Evolutionary conservation across 2,888 invertebrate genomes (phyloP).

Genomic region (Lingula anatina): DNA sequence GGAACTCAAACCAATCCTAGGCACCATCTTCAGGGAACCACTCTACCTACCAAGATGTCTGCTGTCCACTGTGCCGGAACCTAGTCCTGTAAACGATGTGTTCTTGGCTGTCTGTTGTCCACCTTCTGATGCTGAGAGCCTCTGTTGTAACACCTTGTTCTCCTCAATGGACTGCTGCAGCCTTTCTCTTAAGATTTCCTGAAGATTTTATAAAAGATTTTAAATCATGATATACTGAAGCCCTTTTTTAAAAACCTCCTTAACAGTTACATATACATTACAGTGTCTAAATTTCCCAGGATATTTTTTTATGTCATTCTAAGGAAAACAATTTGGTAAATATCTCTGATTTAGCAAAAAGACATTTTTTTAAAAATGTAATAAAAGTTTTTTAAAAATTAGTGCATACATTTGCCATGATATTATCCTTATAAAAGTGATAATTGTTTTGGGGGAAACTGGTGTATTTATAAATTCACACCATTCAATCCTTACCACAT

Average conservation of each 20-base stretch:
- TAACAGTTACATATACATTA: background rate
- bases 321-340: no score
- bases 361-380: no score
- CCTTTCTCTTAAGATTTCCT: slow-evolving; percentile 37
- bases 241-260: background rate
- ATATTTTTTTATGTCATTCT: no score
- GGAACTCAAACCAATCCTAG: no score
- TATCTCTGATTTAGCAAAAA: no score
- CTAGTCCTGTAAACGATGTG: slow-evolving; percentile 8
- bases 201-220: slow-evolving; percentile 6
- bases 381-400: no score
- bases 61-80: slow-evolving; percentile 14
- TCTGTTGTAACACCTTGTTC: slow-evolving; percentile 31
- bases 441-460: no score
- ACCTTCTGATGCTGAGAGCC: slow-evolving; percentile 19
- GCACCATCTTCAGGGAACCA: no score
- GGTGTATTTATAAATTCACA: no score
- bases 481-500: slow-evolving; percentile 23
- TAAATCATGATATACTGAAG: background rate
- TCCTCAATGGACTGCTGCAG: slow-evolving; percentile 37
- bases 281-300: no score
- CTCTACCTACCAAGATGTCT: slow-evolving; percentile 19
- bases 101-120: slow-evolving; percentile 5
- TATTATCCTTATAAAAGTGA: no score
- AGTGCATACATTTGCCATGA: no score